Evolutionary conservation across 1,140 invertebrate genomes (phyloP).

Genomic region (Uloborus diversus): DNA sequence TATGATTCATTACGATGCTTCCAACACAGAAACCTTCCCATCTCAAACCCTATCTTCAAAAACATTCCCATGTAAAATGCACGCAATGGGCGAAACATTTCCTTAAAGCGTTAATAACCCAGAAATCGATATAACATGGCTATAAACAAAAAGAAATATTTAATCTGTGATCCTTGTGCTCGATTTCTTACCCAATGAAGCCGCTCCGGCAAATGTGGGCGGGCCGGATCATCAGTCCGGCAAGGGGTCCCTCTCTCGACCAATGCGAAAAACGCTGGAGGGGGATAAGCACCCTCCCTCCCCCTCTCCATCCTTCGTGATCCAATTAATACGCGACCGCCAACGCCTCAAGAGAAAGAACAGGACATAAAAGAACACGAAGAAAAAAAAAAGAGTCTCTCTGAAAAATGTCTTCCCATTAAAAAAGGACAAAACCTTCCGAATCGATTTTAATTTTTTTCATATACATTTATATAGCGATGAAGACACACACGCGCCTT

Average conservation of each 20-base stretch:
- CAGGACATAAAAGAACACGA: conserved; percentile 12
- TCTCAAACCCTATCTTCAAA: no score
- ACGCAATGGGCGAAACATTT: no score
- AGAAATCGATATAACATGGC: background rate
- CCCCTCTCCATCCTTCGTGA: conserved; percentile 26
- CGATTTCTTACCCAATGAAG: conserved; percentile 25
- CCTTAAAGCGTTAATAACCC: no score
- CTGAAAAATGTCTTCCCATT: conserved; percentile 49
- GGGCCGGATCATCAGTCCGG: conserved; percentile 17
- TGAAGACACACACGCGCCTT: conserved; percentile 48
- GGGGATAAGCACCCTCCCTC: background rate
- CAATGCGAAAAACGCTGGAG: conserved; percentile 26
- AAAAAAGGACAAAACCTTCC: conserved; percentile 34
- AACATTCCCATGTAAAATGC: no score
- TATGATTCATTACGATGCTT: no score
- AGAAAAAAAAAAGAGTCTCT: conserved; percentile 13
- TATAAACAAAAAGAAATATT: background rate
- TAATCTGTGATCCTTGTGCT: no score
- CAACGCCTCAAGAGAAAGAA: conserved; percentile 31
- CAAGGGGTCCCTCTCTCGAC: conserved; percentile 1
- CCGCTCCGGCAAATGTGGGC: background rate
- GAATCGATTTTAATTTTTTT: conserved; percentile 52
- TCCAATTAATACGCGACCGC: conserved; percentile 50
- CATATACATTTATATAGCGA: conserved; percentile 29
- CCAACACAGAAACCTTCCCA: no score